Evolutionary conservation across 2,888 invertebrate species (phyloP).

Genomic region (Chalcosyrphus nemorum): DNA sequence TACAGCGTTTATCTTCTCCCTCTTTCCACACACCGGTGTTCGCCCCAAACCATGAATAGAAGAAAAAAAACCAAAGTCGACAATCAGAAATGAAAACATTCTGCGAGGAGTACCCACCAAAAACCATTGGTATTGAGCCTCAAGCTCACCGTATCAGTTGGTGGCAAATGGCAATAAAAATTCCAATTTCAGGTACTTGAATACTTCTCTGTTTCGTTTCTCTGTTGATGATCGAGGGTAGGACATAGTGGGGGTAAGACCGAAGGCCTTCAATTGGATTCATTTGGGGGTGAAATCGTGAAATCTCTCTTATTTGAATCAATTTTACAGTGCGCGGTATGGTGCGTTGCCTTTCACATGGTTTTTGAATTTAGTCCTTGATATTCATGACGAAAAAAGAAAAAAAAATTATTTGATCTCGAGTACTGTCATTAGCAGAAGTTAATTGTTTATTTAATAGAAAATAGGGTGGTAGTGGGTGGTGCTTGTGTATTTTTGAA

Average conservation of each 20-base stretch:
- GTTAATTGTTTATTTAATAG: background rate
- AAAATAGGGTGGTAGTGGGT: background rate
- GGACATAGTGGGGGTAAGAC: background rate
- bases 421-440: background rate
- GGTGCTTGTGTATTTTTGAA: background rate
- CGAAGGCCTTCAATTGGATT: background rate
- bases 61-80: background rate
- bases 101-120: background rate
- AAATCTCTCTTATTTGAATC: background rate
- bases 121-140: background rate
- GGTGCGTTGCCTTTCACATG: background rate
- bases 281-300: background rate
- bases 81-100: background rate
- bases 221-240: background rate
- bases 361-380: background rate
- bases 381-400: background rate
- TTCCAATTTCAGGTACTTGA: conserved; percentile 12
- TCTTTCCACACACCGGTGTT: no score
- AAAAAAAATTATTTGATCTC: background rate
- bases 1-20: background rate
- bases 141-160: background rate
- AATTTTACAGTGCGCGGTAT: background rate
- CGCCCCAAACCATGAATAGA: no score
- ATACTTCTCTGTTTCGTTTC: background rate
- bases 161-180: conserved; percentile 1